These are phyloP conservation scores for Amphilophus citrinellus DNA, from an alignment of 2,113 vertebrate genomes.

Conservation along the genomic window DNA sequence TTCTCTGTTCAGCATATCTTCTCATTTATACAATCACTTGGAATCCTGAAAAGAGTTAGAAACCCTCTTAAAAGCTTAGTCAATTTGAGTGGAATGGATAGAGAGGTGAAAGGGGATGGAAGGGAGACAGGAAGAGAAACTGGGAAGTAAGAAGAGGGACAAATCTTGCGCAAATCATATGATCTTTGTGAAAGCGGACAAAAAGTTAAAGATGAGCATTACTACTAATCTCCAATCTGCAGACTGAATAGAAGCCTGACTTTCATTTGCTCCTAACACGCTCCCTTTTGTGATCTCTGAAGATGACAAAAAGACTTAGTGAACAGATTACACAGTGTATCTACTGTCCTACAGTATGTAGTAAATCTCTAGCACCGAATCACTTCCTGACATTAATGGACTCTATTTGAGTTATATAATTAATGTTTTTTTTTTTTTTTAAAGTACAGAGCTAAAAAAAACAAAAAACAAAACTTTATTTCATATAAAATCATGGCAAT, in stretches of 20 bases:
- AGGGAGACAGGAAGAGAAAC: slow-evolving; percentile 34
- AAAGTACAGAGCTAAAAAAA: neutral
- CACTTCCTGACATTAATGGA: neutral
- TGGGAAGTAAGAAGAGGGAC: slow-evolving; percentile 29
- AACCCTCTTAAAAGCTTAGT: slow-evolving; percentile 66
- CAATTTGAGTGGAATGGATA: slow-evolving; percentile 63
- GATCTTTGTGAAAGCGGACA: slow-evolving; percentile 72
- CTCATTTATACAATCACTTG: slow-evolving; percentile 43
- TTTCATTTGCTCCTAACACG: slow-evolving; percentile 72
- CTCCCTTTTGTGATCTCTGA: slow-evolving; percentile 71
- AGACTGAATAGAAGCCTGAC: slow-evolving; percentile 77
- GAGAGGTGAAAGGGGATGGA: slow-evolving; percentile 50
- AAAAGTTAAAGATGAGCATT: slow-evolving; percentile 73
- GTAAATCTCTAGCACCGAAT: slow-evolving; percentile 12
- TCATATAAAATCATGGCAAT: slow-evolving; percentile 25
- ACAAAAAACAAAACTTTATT: neutral
- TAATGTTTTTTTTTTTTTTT: neutral
- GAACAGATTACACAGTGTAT: slow-evolving; percentile 67
- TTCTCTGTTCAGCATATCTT: slow-evolving; percentile 27
- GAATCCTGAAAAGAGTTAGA: slow-evolving; percentile 68
- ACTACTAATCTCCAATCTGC: slow-evolving; percentile 77
- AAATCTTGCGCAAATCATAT: slow-evolving; percentile 71
- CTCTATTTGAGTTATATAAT: neutral
- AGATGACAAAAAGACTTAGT: slow-evolving; percentile 64
- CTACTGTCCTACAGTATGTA: slow-evolving; percentile 43